Evolutionary conservation across 2,888 invertebrate species (phyloP), one percentile per base, ranked within the genome.

Genomic region (Palloptera scutellata): DNA sequence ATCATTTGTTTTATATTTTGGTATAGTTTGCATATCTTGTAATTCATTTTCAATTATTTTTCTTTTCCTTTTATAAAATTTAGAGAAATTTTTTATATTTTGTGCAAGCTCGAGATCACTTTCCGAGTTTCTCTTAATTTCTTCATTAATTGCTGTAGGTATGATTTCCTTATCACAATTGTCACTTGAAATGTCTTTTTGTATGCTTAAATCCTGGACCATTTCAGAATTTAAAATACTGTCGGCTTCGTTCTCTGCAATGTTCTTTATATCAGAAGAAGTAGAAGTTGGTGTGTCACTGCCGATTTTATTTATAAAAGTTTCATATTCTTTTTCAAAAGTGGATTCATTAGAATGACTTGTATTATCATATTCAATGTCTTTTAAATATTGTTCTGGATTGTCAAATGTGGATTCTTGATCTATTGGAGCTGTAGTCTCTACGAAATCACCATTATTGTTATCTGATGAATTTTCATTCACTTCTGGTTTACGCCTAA

Each of bases 261-360:
- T 64, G 40, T 41, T 64, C 19, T 45, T 15, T 43, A 45, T 45
- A 19, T 43, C 60, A 30, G 41, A 42, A 60, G 41, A 15, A 45
- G 51, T 48, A 40, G 48, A 48, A 8, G 61, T 20, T 30, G 55
- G 42, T 45, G 42, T 41, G 13, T 78, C 77, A 41, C 70, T 76
- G 5, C 74, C 79, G 30, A 76, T 78, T 68, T 80, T 79, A 70
- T 81, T 78, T 6, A 81, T 82, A 41, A 81, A 81, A 0, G 82
- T 82, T 67, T 81, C 79, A 67, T 81, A 81, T 70, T 80, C 79
- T 71, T 81, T 81, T 67, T 78, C 81, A 61, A 81, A 81, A 2
- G 79, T 81, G 1, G 80, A 80, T 52, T 79, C 80, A 57, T 80
- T 81, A 0, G 82, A 82, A 57, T 71, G 70, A 4, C 64, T 77